Evolutionary conservation across 2,113 vertebrate genomes (phyloP), one percentile per base, ranked within the genome.

Genomic region (Paradoxurus hermaphroditus): DNA sequence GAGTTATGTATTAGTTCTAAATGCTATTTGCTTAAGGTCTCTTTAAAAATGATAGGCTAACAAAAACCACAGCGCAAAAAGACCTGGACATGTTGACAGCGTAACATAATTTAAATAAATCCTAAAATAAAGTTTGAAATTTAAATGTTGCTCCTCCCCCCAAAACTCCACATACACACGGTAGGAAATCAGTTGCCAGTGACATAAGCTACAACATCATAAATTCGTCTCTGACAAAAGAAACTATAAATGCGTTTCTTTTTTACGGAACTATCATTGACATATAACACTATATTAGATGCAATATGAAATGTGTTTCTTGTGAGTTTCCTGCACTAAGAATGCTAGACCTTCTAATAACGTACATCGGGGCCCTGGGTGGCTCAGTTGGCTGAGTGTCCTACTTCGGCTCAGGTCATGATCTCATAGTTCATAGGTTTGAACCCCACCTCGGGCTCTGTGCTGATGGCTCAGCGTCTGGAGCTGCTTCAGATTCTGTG

Each of bases 111-210:
- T 98, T 97, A 93, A 97, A 96, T 94, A 92, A 92, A 91, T 95
- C 95, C 97, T 83, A 97, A 98, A 98, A 97, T 92, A 96, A 98
- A 98, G 97, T 36, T 98, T 87, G 73, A 94, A 98, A 98, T 97
- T 93, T 98, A 96, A 95, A 94, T 91, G 97, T 98, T 97, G 72
- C 10, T 73, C 51, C 97, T 97, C 97, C 95, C 96, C 90, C 90
- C 97, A 81, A 72, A 98, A 96, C 41, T 77, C 98, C 86, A 97
- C 65, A 95, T 81, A 92, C 36, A 90, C 4, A 81, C 18, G 0
- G 7, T n/a, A 97, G 84, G 82, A 97, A 98, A 98, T 96, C 97
- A 92, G 87, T 97, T 97, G 94, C 53, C 77, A 93, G 4, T 75
- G 90, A 96, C 93, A 79, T 34, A 95, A 95, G 46, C 72, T 97